Conservation (phyloP, 2,888 invertebrate species). For the Abrostola tripartita region DNA sequence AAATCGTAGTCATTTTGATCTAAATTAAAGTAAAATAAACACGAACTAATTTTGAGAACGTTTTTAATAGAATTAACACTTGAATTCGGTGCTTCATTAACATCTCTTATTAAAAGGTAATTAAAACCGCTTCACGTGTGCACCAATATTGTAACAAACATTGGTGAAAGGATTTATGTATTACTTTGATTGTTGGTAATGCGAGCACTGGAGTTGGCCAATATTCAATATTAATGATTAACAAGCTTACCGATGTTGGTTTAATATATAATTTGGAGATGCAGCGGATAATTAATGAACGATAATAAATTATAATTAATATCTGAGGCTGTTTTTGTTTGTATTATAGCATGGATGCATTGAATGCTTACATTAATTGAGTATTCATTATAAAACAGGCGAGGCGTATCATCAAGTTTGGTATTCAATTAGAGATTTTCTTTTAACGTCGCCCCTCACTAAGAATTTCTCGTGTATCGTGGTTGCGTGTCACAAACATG, state of each 20-base stretch:
- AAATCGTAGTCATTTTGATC: too few species aligned
- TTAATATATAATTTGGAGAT: conserved; percentile 33
- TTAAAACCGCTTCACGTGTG: neutral
- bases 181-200: conserved; percentile 16
- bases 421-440: too few species aligned
- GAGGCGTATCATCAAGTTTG: too few species aligned
- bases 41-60: neutral
- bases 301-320: conserved; percentile 45
- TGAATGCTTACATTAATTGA: neutral
- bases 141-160: conserved; percentile 10
- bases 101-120: neutral
- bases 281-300: conserved; percentile 42
- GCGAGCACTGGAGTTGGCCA: conserved; percentile 6
- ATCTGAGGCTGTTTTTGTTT: conserved; percentile 22
- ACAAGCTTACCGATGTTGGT: conserved; percentile 35
- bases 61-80: neutral
- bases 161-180: conserved; percentile 33
- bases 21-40: too few species aligned
- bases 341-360: conserved; percentile 14
- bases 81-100: neutral
- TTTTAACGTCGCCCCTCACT: too few species aligned
- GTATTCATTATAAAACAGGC: neutral
- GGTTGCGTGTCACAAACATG: too few species aligned
- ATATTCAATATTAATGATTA: conserved; percentile 42
- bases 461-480: too few species aligned